phyloP scores from a whole-genome alignment of 2,888 invertebrate genomes.

The Caenorhabditis sinica region DNA sequence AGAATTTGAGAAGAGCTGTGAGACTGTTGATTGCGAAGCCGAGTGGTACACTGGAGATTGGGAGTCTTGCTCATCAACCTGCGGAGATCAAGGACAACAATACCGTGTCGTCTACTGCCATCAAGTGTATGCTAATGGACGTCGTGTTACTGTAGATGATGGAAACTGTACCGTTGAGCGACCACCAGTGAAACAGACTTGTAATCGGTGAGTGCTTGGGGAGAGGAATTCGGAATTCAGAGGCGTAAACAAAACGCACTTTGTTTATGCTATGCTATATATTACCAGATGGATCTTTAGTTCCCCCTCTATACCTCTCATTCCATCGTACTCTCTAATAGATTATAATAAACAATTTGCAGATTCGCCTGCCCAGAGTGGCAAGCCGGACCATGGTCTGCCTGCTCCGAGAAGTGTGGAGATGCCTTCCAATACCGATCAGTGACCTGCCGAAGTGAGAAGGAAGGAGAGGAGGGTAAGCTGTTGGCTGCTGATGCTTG shows the following conservation, averaged over 20 bases:
- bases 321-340: neutral
- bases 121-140: constrained; percentile 88
- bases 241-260: constrained; percentile 37
- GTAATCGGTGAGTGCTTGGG: constrained; percentile 86
- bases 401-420: constrained; percentile 91
- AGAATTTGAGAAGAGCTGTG: constrained; percentile 84
- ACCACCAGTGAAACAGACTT: constrained; percentile 85
- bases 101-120: constrained; percentile 89
- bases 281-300: constrained; percentile 43
- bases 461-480: constrained; percentile 86
- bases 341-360: constrained; percentile 57
- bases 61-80: constrained; percentile 91
- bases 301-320: neutral
- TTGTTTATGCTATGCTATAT: constrained; percentile 48
- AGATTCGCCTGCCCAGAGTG: constrained; percentile 90
- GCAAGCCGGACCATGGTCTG: constrained; percentile 93
- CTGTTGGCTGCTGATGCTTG: constrained; percentile 87
- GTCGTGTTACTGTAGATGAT: constrained; percentile 89
- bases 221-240: no score
- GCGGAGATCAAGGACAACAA: constrained; percentile 88
- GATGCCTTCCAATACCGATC: constrained; percentile 85
- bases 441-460: constrained; percentile 83
- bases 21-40: constrained; percentile 82
- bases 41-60: constrained; percentile 90
- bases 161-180: constrained; percentile 88